These are phyloP conservation scores for Drosophila paranaensis DNA, from an alignment of 2,888 invertebrate genomes.

Conservation along the genomic window DNA sequence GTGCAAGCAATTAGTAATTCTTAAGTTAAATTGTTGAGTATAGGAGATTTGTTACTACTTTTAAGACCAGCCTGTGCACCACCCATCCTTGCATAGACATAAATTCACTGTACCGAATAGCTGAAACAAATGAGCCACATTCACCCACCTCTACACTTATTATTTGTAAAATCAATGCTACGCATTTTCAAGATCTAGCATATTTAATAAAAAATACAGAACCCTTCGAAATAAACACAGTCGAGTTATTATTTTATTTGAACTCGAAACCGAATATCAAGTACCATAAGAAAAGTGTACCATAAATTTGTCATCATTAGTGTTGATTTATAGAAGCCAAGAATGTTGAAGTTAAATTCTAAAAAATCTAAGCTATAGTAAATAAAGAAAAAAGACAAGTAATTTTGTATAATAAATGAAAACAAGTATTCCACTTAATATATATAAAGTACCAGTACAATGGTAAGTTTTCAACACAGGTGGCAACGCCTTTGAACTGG, in stretches of 20 bases:
- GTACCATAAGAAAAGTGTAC: neutral
- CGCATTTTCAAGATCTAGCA: conserved; percentile 16
- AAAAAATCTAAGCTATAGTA: neutral
- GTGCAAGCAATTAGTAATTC: conserved; percentile 63
- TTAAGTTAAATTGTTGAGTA: conserved; percentile 72
- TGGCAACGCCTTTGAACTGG: conserved; percentile 16
- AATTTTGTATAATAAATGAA: neutral
- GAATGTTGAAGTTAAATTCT: neutral
- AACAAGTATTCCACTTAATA: neutral
- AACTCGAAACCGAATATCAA: neutral
- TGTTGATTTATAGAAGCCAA: neutral
- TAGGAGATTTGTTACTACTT: conserved; percentile 53
- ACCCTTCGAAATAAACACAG: neutral
- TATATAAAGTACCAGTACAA: neutral
- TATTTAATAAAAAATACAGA: conserved; percentile 23
- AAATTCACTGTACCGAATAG: conserved; percentile 60
- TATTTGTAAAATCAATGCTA: conserved; percentile 39
- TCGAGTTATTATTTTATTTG: neutral
- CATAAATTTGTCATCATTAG: neutral
- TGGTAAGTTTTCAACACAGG: neutral
- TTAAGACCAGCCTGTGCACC: conserved; percentile 39
- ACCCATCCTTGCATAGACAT: conserved; percentile 18
- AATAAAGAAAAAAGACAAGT: neutral
- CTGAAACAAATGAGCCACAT: conserved; percentile 37
- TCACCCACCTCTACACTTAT: conserved; percentile 22